Base-by-base conservation (phyloP, 2,888 invertebrate species). In the Cordilura impudica region DNA sequence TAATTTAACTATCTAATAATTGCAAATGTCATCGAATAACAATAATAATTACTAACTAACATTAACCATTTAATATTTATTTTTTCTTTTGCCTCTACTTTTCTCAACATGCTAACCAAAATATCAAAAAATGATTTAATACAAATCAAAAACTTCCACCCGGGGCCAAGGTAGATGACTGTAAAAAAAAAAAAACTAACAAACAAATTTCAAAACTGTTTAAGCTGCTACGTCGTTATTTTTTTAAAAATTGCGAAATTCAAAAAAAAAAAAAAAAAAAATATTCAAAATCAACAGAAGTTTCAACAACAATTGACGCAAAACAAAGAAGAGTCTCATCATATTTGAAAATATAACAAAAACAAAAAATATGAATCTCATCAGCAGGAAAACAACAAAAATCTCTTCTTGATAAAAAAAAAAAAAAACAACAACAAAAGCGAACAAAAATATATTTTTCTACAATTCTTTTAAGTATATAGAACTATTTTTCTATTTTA, bases 111-210 rank as follows among this genome's bases (percentile, higher is more conserved):
- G 87, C 86, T 86, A 85, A 84, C 85, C 82, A 83, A n/a, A n/a
- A n/a, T n/a, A n/a, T 45, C 45, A 45, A 26, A 29, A 53, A 67
- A 51, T n/a, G 8, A 19, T 19, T 8, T 8, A 61, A 54, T 67
- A 58, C 14, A 60, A 18, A 45, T 35, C 31, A 60, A 19, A 49
- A 26, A 45, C 21, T 16, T 29, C 21, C 49, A 21, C 63, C 84
- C 84, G 85, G 86, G 84, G 82, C 85, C 84, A 86, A 84, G 86
- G 86, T 87, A 87, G 86, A 86, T 83, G 85, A 85, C 78, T 76
- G 78, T 74, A 81, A 75, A 70, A 60, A 72, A 73, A 8, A 2
- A 53, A 76, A 71, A 53, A 60, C 35, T 26, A 77, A 71, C 58
- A 6, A 53, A 54, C 16, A 63, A 69, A 29, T 16, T 29, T 12